Conservation (phyloP, 2,888 invertebrate genomes). For the Dicyrtomina minuta region DNA sequence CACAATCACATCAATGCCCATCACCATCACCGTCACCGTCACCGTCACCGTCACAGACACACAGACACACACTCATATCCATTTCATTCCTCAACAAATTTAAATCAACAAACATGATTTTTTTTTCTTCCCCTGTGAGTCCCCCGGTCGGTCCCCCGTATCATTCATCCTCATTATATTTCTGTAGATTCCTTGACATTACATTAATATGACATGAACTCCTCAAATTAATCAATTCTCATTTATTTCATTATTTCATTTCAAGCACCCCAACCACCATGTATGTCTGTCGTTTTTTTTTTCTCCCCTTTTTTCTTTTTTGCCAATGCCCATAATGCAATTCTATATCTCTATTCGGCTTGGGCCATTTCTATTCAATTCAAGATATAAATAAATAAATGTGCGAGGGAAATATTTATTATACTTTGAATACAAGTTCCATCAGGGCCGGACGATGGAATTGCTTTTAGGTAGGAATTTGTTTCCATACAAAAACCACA, state of each 20-base stretch:
- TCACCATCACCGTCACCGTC: too few species aligned
- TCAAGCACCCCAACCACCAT: conserved; percentile 3
- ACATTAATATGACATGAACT: not conserved
- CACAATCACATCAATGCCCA: too few species aligned
- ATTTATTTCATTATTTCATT: not conserved
- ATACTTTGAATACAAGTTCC: too few species aligned
- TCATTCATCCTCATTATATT: conserved; percentile 2
- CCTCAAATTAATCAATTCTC: conserved; percentile 24
- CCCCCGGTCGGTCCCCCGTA: not conserved
- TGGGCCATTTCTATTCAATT: too few species aligned
- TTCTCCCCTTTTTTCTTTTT: not conserved
- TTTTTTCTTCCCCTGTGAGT: not conserved
- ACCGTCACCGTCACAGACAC: too few species aligned
- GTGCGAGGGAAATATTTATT: too few species aligned
- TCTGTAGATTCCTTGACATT: not conserved
- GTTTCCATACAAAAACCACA: too few species aligned
- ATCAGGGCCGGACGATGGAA: too few species aligned
- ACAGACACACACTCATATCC: too few species aligned
- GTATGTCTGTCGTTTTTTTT: not conserved
- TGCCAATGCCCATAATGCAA: too few species aligned
- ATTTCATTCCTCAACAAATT: not conserved
- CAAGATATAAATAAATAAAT: too few species aligned
- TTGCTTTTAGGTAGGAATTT: too few species aligned
- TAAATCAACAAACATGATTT: conserved; percentile 4
- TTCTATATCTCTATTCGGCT: not conserved